phyloP scores from a whole-genome alignment of 1,140 invertebrate species.

The Tetragnatha versicolor region DNA sequence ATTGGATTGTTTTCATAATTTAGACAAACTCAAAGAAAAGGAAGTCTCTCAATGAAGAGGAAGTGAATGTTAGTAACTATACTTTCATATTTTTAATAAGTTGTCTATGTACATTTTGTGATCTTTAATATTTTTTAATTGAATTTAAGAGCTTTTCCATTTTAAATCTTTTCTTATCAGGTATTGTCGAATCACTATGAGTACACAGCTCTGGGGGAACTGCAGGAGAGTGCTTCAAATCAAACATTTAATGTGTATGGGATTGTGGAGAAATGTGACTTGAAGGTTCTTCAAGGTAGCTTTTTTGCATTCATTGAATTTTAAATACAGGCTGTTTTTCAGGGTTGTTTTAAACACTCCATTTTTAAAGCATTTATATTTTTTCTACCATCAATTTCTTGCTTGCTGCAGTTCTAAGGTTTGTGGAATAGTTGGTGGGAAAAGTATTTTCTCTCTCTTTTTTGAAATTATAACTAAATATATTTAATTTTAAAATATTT shows the following conservation, averaged over 20 bases:
- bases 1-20: too few relatives aligned
- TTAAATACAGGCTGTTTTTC: too few relatives aligned
- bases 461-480: background rate
- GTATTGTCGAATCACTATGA: slow-evolving; percentile 31
- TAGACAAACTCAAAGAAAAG: slow-evolving; percentile 19
- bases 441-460: too few relatives aligned
- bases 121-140: background rate
- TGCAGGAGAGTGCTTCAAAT: slow-evolving; percentile 28
- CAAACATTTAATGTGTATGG: slow-evolving; percentile 32
- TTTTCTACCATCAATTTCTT: too few relatives aligned
- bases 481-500: background rate
- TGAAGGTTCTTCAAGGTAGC: slow-evolving; percentile 42
- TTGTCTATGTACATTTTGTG: background rate
- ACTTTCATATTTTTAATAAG: background rate
- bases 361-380: too few relatives aligned
- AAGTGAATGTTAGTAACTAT: background rate
- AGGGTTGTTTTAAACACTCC: too few relatives aligned
- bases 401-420: too few relatives aligned
- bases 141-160: background rate
- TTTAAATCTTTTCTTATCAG: background rate
- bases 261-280: slow-evolving; percentile 40
- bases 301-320: background rate
- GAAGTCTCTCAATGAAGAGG: background rate
- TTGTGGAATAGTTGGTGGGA: too few relatives aligned
- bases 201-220: slow-evolving; percentile 3